phyloP scores from a whole-genome alignment of 1,140 invertebrate species.

The Meloidogyne exigua region DNA sequence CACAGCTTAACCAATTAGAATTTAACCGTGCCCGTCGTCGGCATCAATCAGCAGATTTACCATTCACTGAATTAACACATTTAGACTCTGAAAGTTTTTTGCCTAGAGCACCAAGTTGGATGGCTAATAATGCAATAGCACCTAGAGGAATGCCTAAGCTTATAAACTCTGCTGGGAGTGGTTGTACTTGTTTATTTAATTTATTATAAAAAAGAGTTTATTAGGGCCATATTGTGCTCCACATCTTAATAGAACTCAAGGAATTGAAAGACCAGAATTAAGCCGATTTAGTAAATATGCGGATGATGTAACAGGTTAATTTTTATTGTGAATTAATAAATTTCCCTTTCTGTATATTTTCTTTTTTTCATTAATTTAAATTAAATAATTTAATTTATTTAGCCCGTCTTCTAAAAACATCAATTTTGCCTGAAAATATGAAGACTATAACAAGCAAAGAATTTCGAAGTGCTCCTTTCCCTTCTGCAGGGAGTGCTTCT shows the following conservation, averaged over 20 bases:
- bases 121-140: slow-evolving; percentile 49
- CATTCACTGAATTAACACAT: slow-evolving; percentile 42
- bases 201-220: slow-evolving; percentile 18
- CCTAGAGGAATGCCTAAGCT: slow-evolving; percentile 39
- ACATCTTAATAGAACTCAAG: slow-evolving; percentile 49
- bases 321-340: not conserved
- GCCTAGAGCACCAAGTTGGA: slow-evolving; percentile 44
- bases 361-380: slow-evolving; percentile 3
- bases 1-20: slow-evolving; percentile 36
- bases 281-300: slow-evolving; percentile 55
- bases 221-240: slow-evolving; percentile 60
- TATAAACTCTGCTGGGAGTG: slow-evolving; percentile 26
- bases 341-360: too few relatives aligned
- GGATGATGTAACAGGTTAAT: slow-evolving; percentile 52
- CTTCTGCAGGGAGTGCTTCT: slow-evolving; percentile 45
- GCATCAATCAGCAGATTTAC: slow-evolving; percentile 41
- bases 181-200: not conserved
- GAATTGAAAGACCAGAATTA: slow-evolving; percentile 49
- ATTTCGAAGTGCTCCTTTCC: slow-evolving; percentile 56
- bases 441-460: slow-evolving; percentile 53
- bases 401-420: slow-evolving; percentile 53
- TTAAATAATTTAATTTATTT: not conserved
- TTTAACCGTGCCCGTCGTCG: slow-evolving; percentile 40
- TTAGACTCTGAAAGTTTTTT: slow-evolving; percentile 54
- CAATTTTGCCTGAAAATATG: slow-evolving; percentile 48